Conservation (phyloP, 2,888 invertebrate genomes). For the Drosophila emarginata region DNA sequence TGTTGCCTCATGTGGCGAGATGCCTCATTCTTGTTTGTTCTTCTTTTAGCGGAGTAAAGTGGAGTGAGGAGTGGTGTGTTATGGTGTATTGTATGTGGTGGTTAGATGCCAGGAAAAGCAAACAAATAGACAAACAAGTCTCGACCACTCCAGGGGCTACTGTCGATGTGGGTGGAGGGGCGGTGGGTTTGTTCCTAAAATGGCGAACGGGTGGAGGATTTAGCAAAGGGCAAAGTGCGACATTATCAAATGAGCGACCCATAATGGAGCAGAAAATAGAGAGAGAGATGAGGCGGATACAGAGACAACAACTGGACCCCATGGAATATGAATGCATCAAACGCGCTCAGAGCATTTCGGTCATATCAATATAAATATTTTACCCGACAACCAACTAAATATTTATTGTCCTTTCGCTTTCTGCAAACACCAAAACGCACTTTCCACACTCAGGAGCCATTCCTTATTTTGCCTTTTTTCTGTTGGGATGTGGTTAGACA, state of each 20-base stretch:
- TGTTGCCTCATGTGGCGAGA: constrained; percentile 14
- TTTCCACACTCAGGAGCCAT: constrained; percentile 38
- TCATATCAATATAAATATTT: constrained; percentile 50
- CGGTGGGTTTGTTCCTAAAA: constrained; percentile 8
- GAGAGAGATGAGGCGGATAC: constrained; percentile 33
- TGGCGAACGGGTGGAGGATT: constrained; percentile 29
- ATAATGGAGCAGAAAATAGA: constrained; percentile 63
- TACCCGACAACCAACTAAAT: constrained; percentile 61
- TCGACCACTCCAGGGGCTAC: constrained; percentile 51
- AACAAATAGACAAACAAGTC: constrained; percentile 62
- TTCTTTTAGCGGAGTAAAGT: not conserved
- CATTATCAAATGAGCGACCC: constrained; percentile 68
- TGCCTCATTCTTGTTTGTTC: constrained; percentile 33
- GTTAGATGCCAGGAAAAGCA: constrained; percentile 46
- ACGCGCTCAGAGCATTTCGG: constrained; percentile 12
- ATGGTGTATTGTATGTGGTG: not conserved
- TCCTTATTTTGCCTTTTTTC: not conserved
- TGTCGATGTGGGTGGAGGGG: constrained; percentile 36
- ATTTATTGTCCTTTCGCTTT: constrained; percentile 63
- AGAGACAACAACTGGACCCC: constrained; percentile 69
- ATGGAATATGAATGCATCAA: constrained; percentile 75
- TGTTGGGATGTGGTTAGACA: not conserved
- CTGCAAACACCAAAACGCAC: constrained; percentile 72
- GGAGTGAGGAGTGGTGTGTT: not conserved
- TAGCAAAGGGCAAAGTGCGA: constrained; percentile 56